Evolutionary conservation across 2,888 invertebrate species (phyloP).

Genomic region (Abscondita cerata): DNA sequence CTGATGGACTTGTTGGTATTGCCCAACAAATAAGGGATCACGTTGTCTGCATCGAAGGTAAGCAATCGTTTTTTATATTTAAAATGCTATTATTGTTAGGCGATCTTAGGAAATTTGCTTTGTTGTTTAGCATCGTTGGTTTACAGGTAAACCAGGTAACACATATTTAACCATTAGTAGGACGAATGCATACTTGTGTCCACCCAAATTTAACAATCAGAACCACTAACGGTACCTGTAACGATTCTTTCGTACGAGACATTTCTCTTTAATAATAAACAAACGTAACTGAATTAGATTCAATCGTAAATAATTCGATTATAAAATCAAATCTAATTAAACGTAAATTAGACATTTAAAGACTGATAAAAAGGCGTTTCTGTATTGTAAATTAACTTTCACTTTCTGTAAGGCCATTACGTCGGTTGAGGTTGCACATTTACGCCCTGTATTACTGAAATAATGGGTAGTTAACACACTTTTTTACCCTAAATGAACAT

Average conservation of each 20-base stretch:
- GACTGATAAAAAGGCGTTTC: background rate
- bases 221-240: conserved; percentile 4
- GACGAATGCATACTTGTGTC: conserved; percentile 3
- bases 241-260: too few species aligned
- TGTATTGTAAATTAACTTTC: background rate
- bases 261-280: too few species aligned
- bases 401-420: background rate
- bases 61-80: conserved; percentile 46
- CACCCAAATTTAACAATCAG: conserved; percentile 8
- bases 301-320: too few species aligned
- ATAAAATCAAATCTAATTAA: too few species aligned
- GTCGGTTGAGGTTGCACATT: background rate
- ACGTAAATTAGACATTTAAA: background rate
- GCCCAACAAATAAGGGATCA: conserved; percentile 97
- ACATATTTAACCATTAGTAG: background rate
- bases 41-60: conserved; percentile 99
- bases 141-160: conserved; percentile 14
- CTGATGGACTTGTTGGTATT: conserved; percentile 77
- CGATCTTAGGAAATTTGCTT: background rate
- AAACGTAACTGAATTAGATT: too few species aligned
- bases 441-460: background rate
- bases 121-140: background rate
- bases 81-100: background rate
- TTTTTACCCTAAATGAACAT: too few species aligned
- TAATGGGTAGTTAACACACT: too few species aligned